These are phyloP conservation scores for Pavo muticus DNA, from an alignment of 2,113 vertebrate genomes.

Conservation along the genomic window DNA sequence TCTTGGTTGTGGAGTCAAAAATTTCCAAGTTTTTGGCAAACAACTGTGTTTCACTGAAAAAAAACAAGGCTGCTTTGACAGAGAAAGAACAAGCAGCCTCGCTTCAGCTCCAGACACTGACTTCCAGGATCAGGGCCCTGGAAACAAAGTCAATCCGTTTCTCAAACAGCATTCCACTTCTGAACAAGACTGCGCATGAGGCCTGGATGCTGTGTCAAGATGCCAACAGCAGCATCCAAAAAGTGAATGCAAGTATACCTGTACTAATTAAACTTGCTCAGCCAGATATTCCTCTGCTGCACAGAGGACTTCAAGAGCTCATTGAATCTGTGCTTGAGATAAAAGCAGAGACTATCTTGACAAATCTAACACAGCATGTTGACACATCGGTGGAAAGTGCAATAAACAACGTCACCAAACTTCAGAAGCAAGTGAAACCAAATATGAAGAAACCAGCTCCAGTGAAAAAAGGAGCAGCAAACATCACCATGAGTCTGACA, in stretches of 20 bases:
- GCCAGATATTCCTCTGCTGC: slow-evolving; percentile 68
- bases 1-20: slow-evolving; percentile 77
- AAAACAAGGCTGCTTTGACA: neutral
- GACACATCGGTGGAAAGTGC: slow-evolving; percentile 31
- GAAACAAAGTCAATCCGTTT: slow-evolving; percentile 77
- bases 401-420: slow-evolving; percentile 61
- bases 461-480: slow-evolving; percentile 63
- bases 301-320: slow-evolving; percentile 73
- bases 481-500: slow-evolving; percentile 33
- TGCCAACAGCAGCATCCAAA: slow-evolving; percentile 47
- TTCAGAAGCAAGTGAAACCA: slow-evolving; percentile 76
- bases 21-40: slow-evolving; percentile 71
- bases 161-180: slow-evolving; percentile 68
- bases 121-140: slow-evolving; percentile 78
- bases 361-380: slow-evolving; percentile 77
- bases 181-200: slow-evolving; percentile 77
- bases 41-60: slow-evolving; percentile 66
- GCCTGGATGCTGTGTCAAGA: slow-evolving; percentile 66
- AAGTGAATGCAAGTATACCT: slow-evolving; percentile 69
- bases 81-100: slow-evolving; percentile 58
- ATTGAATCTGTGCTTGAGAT: slow-evolving; percentile 73
- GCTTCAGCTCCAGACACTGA: slow-evolving; percentile 73
- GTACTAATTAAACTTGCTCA: slow-evolving; percentile 57
- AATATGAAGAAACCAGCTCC: slow-evolving; percentile 64
- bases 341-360: slow-evolving; percentile 69